A percentile compares a stretch with the other conserved stretches of the same genome.
Evolutionary conservation across 2,113 vertebrate species (phyloP).

Genomic region (Hiodon tergisus): DNA sequence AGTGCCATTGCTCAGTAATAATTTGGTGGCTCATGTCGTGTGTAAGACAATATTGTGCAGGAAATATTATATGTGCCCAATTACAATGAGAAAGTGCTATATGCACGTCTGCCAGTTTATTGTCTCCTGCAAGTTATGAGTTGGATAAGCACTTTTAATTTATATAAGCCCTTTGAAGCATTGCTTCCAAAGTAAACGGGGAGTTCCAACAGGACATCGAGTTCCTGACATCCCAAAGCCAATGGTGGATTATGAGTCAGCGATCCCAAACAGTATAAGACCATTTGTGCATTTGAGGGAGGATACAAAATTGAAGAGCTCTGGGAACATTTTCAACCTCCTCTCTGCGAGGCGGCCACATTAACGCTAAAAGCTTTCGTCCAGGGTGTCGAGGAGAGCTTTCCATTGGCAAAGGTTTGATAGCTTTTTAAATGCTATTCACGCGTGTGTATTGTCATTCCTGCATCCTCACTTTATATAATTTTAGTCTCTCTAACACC

Average conservation of each 20-base stretch:
- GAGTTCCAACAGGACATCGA: constrained; percentile 24
- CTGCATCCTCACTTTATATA: too few species aligned
- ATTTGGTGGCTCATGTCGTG: constrained; percentile 22
- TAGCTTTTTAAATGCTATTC: neutral
- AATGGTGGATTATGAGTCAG: constrained; percentile 46
- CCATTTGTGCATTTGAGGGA: constrained; percentile 31
- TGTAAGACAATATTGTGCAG: neutral
- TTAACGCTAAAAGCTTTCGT: neutral
- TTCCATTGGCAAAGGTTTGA: neutral
- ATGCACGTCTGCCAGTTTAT: constrained; percentile 51
- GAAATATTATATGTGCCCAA: constrained; percentile 2
- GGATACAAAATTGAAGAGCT: constrained; percentile 36
- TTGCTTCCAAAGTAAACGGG: constrained; percentile 24
- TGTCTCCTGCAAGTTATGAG: constrained; percentile 45
- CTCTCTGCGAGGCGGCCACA: neutral
- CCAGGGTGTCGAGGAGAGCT: neutral
- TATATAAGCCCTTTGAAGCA: constrained; percentile 22
- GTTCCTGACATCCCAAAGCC: constrained; percentile 31
- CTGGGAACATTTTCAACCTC: constrained; percentile 32
- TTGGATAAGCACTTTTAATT: constrained; percentile 37
- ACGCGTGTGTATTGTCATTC: too few species aligned
- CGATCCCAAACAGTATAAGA: constrained; percentile 40
- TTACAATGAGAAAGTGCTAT: constrained; percentile 31
- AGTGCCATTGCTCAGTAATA: neutral
- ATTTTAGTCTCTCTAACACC: too few species aligned